These are phyloP conservation scores for Tetramorium bicarinatum DNA, from an alignment of 2,888 invertebrate species.

Conservation along the genomic window DNA sequence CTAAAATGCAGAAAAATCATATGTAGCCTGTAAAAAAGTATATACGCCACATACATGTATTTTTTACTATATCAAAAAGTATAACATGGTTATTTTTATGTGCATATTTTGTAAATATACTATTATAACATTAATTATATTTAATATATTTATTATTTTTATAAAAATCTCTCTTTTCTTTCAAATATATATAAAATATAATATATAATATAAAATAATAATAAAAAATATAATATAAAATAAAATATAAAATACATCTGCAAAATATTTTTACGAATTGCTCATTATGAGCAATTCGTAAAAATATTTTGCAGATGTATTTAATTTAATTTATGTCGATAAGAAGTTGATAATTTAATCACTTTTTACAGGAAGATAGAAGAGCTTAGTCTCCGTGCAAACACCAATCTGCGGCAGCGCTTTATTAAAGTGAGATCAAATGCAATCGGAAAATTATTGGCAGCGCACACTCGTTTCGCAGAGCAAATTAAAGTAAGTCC, in stretches of 20 bases:
- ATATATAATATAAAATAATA: no score
- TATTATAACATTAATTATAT: not conserved
- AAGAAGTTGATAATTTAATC: not conserved
- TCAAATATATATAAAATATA: no score
- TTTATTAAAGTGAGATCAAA: constrained; percentile 53
- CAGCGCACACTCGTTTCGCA: constrained; percentile 51
- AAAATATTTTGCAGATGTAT: not conserved
- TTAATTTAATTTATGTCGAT: not conserved
- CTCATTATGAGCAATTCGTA: not conserved
- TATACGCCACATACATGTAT: not conserved
- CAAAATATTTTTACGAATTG: no score
- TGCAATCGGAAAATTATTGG: constrained; percentile 45
- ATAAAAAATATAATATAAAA: no score
- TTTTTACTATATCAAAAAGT: not conserved
- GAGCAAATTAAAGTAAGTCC: constrained; percentile 51
- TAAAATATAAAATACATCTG: no score
- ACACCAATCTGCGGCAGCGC: constrained; percentile 2
- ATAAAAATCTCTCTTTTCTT: not conserved
- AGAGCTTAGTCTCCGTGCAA: constrained; percentile 12
- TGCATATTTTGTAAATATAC: not conserved
- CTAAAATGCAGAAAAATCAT: not conserved
- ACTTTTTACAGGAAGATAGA: not conserved
- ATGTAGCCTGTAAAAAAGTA: not conserved
- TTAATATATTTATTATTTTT: not conserved
- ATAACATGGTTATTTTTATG: not conserved